Conservation (phyloP, 2,113 vertebrate genomes). For the Erythrolamprus reginae region DNA sequence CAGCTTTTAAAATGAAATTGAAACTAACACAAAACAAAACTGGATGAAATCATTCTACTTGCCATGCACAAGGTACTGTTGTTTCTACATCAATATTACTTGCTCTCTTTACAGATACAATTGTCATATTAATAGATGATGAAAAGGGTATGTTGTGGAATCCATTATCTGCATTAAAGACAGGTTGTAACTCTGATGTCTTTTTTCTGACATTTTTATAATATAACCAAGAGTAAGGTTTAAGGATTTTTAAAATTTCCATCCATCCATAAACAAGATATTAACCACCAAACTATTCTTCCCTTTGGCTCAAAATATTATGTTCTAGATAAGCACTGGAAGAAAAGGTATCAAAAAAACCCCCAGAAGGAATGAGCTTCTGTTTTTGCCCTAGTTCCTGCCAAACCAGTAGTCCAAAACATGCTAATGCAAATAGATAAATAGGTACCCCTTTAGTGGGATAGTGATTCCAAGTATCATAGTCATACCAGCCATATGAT, state of each 20-base stretch:
- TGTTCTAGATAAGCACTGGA: background rate
- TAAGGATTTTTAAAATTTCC: too few species aligned
- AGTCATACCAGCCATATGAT: background rate
- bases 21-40: too few species aligned
- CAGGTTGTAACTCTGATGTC: background rate
- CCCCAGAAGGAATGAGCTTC: too few species aligned
- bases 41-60: too few species aligned
- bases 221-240: background rate
- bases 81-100: background rate
- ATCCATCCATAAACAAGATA: too few species aligned
- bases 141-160: background rate
- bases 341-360: too few species aligned
- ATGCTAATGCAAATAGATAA: background rate
- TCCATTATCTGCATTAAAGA: background rate
- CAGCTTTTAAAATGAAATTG: too few species aligned
- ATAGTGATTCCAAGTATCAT: background rate
- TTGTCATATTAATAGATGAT: background rate
- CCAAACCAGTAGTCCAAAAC: background rate
- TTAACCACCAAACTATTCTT: background rate
- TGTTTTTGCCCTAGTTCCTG: background rate
- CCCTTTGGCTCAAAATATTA: background rate
- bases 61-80: background rate
- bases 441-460: background rate
- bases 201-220: background rate
- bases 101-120: background rate